Conservation (phyloP, 2,797 vertebrate genomes). For the Xyrichtys novacula region DNA sequence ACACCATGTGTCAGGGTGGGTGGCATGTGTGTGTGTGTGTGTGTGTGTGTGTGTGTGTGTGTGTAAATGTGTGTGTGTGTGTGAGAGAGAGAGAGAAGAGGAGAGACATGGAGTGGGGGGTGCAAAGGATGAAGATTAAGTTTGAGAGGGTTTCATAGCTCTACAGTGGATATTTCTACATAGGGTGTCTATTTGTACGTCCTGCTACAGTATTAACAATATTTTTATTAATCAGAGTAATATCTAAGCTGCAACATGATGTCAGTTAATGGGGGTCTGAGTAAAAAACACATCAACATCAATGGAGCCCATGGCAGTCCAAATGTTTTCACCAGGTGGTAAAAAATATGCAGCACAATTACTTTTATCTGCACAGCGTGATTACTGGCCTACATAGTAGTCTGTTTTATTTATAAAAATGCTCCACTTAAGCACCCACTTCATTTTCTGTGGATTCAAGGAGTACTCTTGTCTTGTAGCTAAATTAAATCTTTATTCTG, state of each 20-base stretch:
- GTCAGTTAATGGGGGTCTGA: constrained; percentile 28
- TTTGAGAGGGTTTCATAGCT: neutral
- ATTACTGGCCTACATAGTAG: constrained; percentile 40
- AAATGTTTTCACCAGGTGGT: constrained; percentile 62
- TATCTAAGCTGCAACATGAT: constrained; percentile 8
- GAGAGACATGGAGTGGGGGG: neutral
- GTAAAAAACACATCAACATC: constrained; percentile 26
- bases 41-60: constrained; percentile 6
- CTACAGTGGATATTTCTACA: neutral
- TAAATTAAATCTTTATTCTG: constrained; percentile 67
- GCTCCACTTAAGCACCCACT: constrained; percentile 43
- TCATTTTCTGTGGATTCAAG: constrained; percentile 1
- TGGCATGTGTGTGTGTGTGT: constrained; percentile 68
- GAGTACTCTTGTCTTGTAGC: constrained; percentile 39
- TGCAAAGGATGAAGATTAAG: constrained; percentile 35
- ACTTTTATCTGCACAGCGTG: constrained; percentile 50
- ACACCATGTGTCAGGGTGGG: constrained; percentile 86
- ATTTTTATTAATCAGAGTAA: neutral
- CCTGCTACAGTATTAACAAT: neutral
- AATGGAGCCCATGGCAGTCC: constrained; percentile 39
- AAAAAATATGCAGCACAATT: constrained; percentile 27
- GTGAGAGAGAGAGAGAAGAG: constrained; percentile 19
- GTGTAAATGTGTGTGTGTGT: neutral
- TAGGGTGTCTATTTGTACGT: neutral
- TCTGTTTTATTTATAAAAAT: constrained; percentile 59